Evolutionary conservation across 2,888 invertebrate species (phyloP), one percentile per base, ranked within the genome.

Genomic region (Alloplasta piceator): DNA sequence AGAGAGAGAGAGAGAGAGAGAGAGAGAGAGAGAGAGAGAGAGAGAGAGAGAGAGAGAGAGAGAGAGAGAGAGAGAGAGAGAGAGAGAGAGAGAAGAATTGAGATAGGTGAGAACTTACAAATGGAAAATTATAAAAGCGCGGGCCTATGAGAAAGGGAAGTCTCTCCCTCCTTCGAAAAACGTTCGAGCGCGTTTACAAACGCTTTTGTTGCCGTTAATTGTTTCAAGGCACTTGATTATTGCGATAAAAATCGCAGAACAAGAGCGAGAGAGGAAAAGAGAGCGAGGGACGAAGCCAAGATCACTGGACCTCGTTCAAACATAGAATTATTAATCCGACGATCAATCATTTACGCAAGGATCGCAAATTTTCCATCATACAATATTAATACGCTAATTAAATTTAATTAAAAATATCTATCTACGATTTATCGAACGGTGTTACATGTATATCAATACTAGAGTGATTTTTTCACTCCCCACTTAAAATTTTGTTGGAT

Each of bases 131-230:
- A 70, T 70, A 43, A 70, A 52, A 67, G 46, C 26, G 48, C 58
- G 14, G 43, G 43, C 43, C 1, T 10, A 43, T 68, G 43, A 36
- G 14, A 26, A 26, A 46, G 46, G 36, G 12, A 5, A 48, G 58
- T 58, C 26, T 26, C 26, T 26, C 26, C 26, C 26, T 2, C 26
- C 26, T 26, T 26, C 3, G 26, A 26, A 26, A 26, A 26, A 26
- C 26, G 26, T 26, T 26, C 26, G 12, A 48, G 39, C 66, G 60
- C 12, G 58, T 55, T 55, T 52, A 55, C 9, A 78, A 81, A 81
- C 77, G 68, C 68, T 67, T 79, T 48, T 77, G 71, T 56, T 14
- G 43, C 72, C 71, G 71, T 60, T 84, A 84, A 82, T 84, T 84
- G 77, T 72, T 77, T 72, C 41, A 66, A 79, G 58, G 68, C 75